Evolutionary conservation across 37 sponge, comb jelly and placozoan genomes (phyloP).

Genomic region (Aplysina aerophoba): DNA sequence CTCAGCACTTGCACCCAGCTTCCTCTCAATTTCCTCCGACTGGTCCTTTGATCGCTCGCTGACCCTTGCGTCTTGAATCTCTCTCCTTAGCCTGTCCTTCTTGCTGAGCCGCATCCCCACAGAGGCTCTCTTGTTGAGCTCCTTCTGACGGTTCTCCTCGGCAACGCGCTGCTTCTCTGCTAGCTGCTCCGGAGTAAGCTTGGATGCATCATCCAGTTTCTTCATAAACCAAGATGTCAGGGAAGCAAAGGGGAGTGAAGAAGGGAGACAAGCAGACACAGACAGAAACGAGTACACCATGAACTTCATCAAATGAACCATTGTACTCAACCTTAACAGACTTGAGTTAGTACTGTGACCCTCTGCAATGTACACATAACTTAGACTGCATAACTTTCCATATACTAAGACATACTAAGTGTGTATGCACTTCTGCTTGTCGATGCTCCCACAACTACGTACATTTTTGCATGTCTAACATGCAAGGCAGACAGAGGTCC

Average conservation of each 20-base stretch:
- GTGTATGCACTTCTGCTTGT: no score
- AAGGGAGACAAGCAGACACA: no score
- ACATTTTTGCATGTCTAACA: no score
- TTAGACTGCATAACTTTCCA: no score
- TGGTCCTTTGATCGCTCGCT: neutral
- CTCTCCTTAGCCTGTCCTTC: constrained; percentile 23
- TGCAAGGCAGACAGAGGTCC: no score
- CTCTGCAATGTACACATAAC: no score
- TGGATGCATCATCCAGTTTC: neutral
- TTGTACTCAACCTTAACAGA: no score
- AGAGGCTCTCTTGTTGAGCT: constrained; percentile 4
- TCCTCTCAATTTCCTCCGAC: constrained; percentile 1
- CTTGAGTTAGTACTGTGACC: no score
- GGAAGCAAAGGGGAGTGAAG: neutral
- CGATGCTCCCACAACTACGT: no score
- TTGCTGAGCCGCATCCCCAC: neutral
- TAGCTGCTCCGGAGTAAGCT: neutral
- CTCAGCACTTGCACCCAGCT: neutral
- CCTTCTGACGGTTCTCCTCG: constrained; percentile 7
- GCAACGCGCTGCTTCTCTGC: neutral
- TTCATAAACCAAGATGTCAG: neutral
- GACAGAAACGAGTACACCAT: no score
- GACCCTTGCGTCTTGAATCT: constrained; percentile 1
- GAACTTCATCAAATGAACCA: no score
- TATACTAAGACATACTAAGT: no score